Evolutionary conservation across 2,888 invertebrate genomes (phyloP), one percentile per base, ranked within the genome.

Genomic region (Hydroisotoma schaefferi): DNA sequence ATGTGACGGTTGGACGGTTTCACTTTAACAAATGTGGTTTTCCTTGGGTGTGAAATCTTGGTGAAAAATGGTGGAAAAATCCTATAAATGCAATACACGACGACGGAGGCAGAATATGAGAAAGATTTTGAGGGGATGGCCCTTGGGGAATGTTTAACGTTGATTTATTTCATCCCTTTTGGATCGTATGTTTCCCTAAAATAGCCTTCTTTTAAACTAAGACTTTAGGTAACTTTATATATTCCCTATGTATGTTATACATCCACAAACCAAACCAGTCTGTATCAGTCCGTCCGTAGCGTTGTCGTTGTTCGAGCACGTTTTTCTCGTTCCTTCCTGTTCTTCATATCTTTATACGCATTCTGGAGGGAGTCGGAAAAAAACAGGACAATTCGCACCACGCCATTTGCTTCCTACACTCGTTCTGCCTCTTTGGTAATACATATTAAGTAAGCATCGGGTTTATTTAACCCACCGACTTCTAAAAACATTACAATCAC

Each of bases 111-210:
- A 40, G 47, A 51, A n/a, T n/a, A n/a, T n/a, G n/a, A 60, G 51
- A 61, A 59, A 65, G 65, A 65, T 65, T 65, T 65, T 56, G 61
- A 61, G 65, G 61, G 65, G 65, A 65, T 62, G 59, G 65, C 59
- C 65, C 65, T 62, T 59, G 40, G 65, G 61, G 65, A 65, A 65
- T 65, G 65, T 65, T 65, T 65, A 65, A 65, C 57, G 61, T 65
- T 65, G 65, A 65, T 65, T 65, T 65, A 65, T 65, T 59, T 62
- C 59, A 55, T 59, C 59, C 61, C 59, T 49, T 49, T n/a, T n/a
- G n/a, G 27, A 49, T 49, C 49, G 49, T 49, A 49, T 49, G 49
- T 49, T 49, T 49, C 28, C 28, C 27, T 25, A 27, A 49, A 49
- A 49, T 27, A 20, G n/a, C n/a, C 8, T 33, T 10, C 15, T 15